These are phyloP conservation scores for Ophraella communa DNA, from an alignment of 2,888 invertebrate species.

Conservation along the genomic window DNA sequence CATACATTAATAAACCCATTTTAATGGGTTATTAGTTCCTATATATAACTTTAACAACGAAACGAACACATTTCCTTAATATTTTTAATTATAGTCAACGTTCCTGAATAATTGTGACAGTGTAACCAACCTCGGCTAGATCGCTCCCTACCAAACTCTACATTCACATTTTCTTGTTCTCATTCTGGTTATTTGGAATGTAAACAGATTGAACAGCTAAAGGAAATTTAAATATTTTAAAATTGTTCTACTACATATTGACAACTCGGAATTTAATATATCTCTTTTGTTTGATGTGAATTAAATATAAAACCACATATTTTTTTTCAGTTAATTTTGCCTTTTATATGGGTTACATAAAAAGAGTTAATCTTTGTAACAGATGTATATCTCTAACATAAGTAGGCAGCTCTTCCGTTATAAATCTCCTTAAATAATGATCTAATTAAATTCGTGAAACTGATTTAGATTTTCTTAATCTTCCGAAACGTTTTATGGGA, in stretches of 20 bases:
- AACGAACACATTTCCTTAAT: no score
- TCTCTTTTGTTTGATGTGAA: neutral
- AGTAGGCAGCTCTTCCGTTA: neutral
- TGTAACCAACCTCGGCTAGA: neutral
- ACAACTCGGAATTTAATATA: conserved; percentile 17
- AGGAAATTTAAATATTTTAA: conserved; percentile 17
- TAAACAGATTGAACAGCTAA: neutral
- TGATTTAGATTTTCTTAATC: neutral
- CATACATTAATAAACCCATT: no score
- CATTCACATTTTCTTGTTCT: conserved; percentile 5
- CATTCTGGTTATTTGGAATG: conserved; percentile 1
- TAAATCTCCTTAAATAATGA: neutral
- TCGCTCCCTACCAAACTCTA: neutral
- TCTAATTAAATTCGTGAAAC: neutral
- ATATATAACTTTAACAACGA: no score
- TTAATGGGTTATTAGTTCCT: no score
- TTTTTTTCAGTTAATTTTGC: neutral
- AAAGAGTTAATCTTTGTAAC: neutral
- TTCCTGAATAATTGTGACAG: conserved; percentile 8
- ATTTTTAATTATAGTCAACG: no score
- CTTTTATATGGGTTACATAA: neutral
- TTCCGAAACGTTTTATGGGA: neutral
- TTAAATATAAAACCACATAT: no score
- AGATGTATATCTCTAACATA: neutral
- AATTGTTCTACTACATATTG: conserved; percentile 9